Evolutionary conservation across 2,888 invertebrate genomes (phyloP).

Genomic region (Girardia tigrina): DNA sequence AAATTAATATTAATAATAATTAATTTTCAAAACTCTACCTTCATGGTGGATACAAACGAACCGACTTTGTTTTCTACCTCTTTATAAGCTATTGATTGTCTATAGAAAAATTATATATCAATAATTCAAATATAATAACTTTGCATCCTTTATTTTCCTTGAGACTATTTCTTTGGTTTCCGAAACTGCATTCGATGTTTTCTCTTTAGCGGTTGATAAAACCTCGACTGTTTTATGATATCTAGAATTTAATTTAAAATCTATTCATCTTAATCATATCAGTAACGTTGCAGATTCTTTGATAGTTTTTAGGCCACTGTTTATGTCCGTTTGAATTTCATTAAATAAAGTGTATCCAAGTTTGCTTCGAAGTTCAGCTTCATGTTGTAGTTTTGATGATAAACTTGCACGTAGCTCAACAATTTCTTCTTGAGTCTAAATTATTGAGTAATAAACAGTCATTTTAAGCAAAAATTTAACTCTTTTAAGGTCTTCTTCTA

Average conservation of each 20-base stretch:
- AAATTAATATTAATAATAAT: background rate
- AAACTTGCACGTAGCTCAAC: background rate
- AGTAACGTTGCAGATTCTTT: background rate
- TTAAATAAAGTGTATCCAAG: background rate
- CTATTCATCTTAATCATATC: too few species aligned
- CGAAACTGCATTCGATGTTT: background rate
- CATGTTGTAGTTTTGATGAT: background rate
- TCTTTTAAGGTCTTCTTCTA: background rate
- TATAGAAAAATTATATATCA: background rate
- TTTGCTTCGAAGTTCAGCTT: background rate
- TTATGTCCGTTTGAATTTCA: background rate
- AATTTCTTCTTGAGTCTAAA: slow-evolving; percentile 18
- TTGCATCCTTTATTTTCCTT: background rate
- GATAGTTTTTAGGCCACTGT: background rate
- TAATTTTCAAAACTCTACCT: background rate
- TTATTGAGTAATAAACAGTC: too few species aligned
- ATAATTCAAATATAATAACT: background rate
- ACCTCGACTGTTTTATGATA: slow-evolving; percentile 9
- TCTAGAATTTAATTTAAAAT: too few species aligned
- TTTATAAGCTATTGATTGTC: slow-evolving; percentile 2
- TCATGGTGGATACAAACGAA: background rate
- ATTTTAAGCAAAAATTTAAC: background rate
- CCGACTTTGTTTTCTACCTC: slow-evolving; percentile 2
- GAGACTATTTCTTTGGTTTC: background rate
- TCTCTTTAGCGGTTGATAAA: background rate